These are phyloP conservation scores for Oncorhynchus tshawytscha DNA, from an alignment of 2,113 vertebrate species.

Conservation along the genomic window DNA sequence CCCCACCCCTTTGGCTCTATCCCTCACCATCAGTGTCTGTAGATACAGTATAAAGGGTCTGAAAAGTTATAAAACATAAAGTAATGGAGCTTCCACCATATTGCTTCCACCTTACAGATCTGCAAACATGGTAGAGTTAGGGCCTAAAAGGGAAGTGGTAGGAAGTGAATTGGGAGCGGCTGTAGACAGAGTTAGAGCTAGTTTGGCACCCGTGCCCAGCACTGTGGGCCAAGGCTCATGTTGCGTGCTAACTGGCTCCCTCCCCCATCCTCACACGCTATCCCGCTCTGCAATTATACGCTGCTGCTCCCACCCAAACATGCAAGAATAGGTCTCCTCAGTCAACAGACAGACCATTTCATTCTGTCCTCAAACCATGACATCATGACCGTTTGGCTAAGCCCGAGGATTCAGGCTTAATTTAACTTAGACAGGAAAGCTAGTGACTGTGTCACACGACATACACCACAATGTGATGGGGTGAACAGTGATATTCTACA, in stretches of 20 bases:
- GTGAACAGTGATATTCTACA: background rate
- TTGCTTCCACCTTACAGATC: too few relatives aligned
- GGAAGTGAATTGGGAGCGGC: background rate
- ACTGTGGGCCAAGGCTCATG: slow-evolving; percentile 70
- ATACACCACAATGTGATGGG: slow-evolving; percentile 4
- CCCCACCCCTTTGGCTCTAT: too few relatives aligned
- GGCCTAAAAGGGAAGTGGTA: too few relatives aligned
- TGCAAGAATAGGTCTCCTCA: slow-evolving; percentile 76
- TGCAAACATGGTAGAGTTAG: too few relatives aligned
- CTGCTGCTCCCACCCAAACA: slow-evolving; percentile 74
- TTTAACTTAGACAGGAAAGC: slow-evolving; percentile 67
- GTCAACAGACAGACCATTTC: slow-evolving; percentile 75
- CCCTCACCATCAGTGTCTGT: too few relatives aligned
- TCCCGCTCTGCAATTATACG: slow-evolving; percentile 76
- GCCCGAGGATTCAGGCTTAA: slow-evolving; percentile 69
- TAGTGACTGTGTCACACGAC: slow-evolving; percentile 51
- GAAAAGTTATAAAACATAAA: too few relatives aligned
- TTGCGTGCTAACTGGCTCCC: slow-evolving; percentile 73
- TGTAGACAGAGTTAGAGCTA: slow-evolving; percentile 27
- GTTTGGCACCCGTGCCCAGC: slow-evolving; percentile 64
- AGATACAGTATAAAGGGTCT: too few relatives aligned
- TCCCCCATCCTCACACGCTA: slow-evolving; percentile 69
- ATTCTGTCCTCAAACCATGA: slow-evolving; percentile 76
- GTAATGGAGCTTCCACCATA: too few relatives aligned
- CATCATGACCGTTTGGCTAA: slow-evolving; percentile 76